phyloP scores from a whole-genome alignment of 2,797 vertebrate species.

The Anabas testudineus region DNA sequence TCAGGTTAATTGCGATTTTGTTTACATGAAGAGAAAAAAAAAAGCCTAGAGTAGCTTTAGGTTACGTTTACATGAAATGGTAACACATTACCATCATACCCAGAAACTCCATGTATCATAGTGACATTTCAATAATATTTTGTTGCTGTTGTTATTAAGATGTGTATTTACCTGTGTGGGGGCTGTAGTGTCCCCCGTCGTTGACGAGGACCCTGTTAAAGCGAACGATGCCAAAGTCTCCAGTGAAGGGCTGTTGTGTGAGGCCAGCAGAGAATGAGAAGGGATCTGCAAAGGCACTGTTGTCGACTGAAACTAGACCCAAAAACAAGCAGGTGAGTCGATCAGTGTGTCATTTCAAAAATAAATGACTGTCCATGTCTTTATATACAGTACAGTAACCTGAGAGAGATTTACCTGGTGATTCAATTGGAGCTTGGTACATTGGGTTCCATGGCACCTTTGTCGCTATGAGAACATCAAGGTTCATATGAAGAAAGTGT shows the following conservation, averaged over 20 bases:
- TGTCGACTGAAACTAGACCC: conserved; percentile 61
- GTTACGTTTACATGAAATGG: too few species aligned
- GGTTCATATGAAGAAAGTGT: conserved; percentile 21
- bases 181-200: conserved; percentile 93
- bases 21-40: too few species aligned
- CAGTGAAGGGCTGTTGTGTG: conserved; percentile 84
- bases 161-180: conserved; percentile 87
- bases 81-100: too few species aligned
- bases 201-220: conserved; percentile 97
- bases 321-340: not conserved
- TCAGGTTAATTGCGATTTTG: not conserved
- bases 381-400: not conserved
- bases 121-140: too few species aligned
- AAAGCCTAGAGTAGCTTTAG: too few species aligned
- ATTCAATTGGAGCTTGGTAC: conserved; percentile 48
- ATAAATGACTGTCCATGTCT: not conserved
- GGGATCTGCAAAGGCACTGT: conserved; percentile 64
- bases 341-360: not conserved
- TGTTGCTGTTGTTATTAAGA: too few species aligned
- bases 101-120: too few species aligned
- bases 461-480: conserved; percentile 61
- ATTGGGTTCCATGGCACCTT: conserved; percentile 69
- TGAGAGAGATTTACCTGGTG: conserved; percentile 69
- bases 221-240: conserved; percentile 87
- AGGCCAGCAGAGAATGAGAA: conserved; percentile 96